These are phyloP conservation scores for Harpegnathos saltator DNA, from an alignment of 1,140 invertebrate species.

Conservation along the genomic window DNA sequence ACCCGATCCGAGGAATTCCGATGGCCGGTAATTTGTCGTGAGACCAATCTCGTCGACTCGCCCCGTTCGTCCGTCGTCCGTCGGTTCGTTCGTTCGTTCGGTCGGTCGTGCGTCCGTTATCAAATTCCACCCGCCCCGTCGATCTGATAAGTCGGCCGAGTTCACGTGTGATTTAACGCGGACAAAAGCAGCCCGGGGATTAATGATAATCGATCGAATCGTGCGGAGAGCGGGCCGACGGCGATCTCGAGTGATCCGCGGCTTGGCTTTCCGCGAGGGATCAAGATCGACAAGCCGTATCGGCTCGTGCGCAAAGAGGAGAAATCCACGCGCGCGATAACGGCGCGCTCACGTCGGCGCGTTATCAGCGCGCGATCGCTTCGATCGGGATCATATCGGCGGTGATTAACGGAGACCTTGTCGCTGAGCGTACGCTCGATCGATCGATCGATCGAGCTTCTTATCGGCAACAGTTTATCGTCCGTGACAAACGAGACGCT, in stretches of 20 bases:
- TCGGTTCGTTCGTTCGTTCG: no score
- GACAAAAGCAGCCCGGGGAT: slow-evolving; percentile 41
- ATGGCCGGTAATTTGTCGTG: slow-evolving; percentile 69
- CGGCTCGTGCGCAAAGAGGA: slow-evolving; percentile 23
- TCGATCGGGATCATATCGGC: slow-evolving; percentile 15
- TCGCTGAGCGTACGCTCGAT: neutral
- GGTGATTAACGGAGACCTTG: slow-evolving; percentile 17
- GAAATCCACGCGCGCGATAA: slow-evolving; percentile 27
- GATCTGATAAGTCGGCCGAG: slow-evolving; percentile 37
- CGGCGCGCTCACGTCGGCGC: neutral
- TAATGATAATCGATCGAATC: slow-evolving; percentile 57
- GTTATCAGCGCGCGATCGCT: neutral
- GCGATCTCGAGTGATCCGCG: neutral
- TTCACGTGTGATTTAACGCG: slow-evolving; percentile 52
- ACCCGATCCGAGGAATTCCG: slow-evolving; percentile 51
- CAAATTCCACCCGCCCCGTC: slow-evolving; percentile 58
- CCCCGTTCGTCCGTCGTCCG: no score
- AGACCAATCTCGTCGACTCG: slow-evolving; percentile 41
- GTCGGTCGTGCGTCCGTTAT: slow-evolving; percentile 58
- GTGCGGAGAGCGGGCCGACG: neutral
- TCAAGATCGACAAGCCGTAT: slow-evolving; percentile 1
- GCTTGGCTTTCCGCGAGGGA: slow-evolving; percentile 18
- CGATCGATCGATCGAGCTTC: slow-evolving; percentile 13
- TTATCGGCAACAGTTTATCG: slow-evolving; percentile 38
- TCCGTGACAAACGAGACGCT: slow-evolving; percentile 31